A percentile compares a stretch with the other conserved stretches of the same genome.
Evolutionary conservation across 2,113 vertebrate genomes (phyloP).

Genomic region (Abramis brama): DNA sequence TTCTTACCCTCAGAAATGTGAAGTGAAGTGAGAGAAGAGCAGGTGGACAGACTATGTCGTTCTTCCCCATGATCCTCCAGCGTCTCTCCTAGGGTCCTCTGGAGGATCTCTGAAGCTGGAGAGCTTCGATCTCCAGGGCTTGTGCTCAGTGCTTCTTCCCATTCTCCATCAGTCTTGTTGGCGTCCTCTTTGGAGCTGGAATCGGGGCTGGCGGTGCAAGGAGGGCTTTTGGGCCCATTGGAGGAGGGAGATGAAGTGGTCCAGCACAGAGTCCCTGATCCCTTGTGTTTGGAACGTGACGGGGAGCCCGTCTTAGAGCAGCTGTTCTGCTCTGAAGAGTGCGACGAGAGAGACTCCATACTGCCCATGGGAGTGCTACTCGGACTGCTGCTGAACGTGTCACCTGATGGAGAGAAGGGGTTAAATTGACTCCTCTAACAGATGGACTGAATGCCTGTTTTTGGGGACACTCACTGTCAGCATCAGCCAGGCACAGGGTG

Average conservation of each 20-base stretch:
- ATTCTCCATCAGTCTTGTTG: constrained; percentile 88
- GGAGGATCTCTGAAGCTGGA: constrained; percentile 64
- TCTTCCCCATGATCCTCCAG: constrained; percentile 70
- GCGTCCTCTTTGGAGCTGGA: constrained; percentile 89
- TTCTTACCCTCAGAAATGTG: constrained; percentile 88
- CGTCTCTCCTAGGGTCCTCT: constrained; percentile 71
- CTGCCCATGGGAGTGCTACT: constrained; percentile 97
- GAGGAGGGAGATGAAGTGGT: constrained; percentile 75
- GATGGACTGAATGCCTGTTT: background rate
- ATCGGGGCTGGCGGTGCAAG: constrained; percentile 87
- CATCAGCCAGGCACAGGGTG: constrained; percentile 89
- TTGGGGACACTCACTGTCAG: constrained; percentile 85
- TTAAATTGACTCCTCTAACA: constrained; percentile 15
- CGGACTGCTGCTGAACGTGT: constrained; percentile 94
- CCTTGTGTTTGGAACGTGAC: constrained; percentile 68
- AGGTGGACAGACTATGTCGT: constrained; percentile 78
- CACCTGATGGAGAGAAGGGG: constrained; percentile 75
- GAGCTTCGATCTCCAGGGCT: constrained; percentile 66
- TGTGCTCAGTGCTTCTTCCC: constrained; percentile 87
- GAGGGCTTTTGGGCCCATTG: constrained; percentile 78
- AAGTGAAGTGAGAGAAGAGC: constrained; percentile 89
- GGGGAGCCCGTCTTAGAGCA: constrained; percentile 78
- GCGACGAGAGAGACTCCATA: constrained; percentile 95
- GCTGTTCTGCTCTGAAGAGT: constrained; percentile 96
- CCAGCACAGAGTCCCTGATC: constrained; percentile 65